Base-by-base conservation (phyloP, 2,888 invertebrate species). In the Drosophila antonietae region DNA sequence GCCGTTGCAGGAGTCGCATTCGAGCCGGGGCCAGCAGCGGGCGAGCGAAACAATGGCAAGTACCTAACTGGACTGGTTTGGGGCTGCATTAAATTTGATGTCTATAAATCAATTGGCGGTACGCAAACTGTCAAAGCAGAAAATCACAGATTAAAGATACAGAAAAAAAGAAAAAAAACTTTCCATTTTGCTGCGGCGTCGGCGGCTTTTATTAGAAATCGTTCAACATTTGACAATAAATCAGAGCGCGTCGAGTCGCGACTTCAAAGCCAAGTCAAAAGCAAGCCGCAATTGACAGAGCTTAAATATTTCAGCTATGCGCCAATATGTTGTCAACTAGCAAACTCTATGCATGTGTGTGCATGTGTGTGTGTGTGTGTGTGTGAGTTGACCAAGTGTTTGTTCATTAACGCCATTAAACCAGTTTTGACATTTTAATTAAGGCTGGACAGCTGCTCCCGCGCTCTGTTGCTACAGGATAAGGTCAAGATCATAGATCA, bases 401-500 rank as follows among this genome's bases (percentile, higher is more conserved):
- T 87, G 91, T 83, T 92, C 92, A 92, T 92, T 92, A 92, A 90
- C 91, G 92, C 91, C 89, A 91, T 92, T 92, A 92, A 92, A 92
- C 92, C 92, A 90, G 92, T 92, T 92, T 91, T 92, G 92, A 92
- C 92, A 92, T 92, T 92, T 92, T 92, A 92, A 92, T 92, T 92
- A 92, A 92, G 92, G 92, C 64, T 35, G 64, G 53, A 76, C 73
- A 69, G 77, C 80, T 69, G 65, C 59, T 74, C 39, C 56, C 59
- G 47, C 64, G 57, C 65, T 58, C 59, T 33, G 15, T 60, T 18
- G 18, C 66, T 12, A 2, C 18, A 37, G 55, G 61, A 73, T 84
- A 85, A 83, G 84, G 84, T 86, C 84, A 84, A 68, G 87, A 83
- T 83, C 87, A 83, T 84, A 86, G 84, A 84, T 84, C 84, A 84